A percentile compares a stretch with the other conserved stretches of the same genome.
Conservation (phyloP, 1,140 invertebrate genomes). For the Zaprionus kolodkinae region DNA sequence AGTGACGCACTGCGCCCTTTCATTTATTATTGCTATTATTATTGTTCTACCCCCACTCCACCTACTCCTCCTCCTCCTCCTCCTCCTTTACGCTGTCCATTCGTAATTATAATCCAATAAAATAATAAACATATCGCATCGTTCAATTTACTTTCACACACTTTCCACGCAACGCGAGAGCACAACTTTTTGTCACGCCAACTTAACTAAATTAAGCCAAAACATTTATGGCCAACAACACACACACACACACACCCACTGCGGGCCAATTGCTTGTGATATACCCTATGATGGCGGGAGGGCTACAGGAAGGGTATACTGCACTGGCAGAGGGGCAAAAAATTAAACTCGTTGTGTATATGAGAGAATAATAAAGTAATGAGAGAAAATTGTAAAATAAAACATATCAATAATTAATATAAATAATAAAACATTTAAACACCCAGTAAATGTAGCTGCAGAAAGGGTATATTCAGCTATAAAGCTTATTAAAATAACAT, state of each 20-base stretch:
- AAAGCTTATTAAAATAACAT: no score
- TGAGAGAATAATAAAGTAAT: not conserved
- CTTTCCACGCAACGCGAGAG: constrained; percentile 32
- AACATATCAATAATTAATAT: no score
- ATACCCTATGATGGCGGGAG: not conserved
- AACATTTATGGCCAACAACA: constrained; percentile 54
- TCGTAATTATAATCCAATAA: constrained; percentile 79
- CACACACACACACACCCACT: constrained; percentile 22
- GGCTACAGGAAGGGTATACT: not conserved
- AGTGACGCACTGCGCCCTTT: constrained; percentile 43
- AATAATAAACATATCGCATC: constrained; percentile 78
- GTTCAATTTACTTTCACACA: constrained; percentile 78
- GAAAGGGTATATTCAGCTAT: no score
- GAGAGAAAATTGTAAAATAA: not conserved
- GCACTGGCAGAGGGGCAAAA: no score
- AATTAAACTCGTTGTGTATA: not conserved
- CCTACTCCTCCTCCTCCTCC: not conserved
- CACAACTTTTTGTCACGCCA: constrained; percentile 71
- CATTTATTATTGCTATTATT: constrained; percentile 37
- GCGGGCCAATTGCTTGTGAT: constrained; percentile 28
- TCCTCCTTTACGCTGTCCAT: constrained; percentile 10
- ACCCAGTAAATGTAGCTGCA: no score
- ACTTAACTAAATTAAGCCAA: constrained; percentile 76
- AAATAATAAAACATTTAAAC: no score
- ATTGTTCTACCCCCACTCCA: constrained; percentile 20